Base-by-base conservation (phyloP, 2,888 invertebrate genomes). In the Mactromeris polynyma region DNA sequence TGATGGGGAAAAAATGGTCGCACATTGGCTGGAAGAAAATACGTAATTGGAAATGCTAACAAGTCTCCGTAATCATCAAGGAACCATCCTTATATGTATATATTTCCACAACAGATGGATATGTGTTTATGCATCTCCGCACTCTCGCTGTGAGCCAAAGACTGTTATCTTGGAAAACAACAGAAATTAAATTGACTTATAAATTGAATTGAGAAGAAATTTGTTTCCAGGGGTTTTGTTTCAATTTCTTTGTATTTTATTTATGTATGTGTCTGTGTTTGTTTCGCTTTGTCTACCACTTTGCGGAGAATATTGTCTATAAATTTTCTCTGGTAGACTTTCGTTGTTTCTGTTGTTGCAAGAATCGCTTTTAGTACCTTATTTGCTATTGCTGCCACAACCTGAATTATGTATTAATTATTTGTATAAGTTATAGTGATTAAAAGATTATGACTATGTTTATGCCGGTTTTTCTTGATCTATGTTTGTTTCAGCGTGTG, bases 41-140 rank as follows among this genome's bases (percentile, higher is more conserved):
- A 54, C 83, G 33, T 84, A 84, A 84, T 84, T 84, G 78, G 83
- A 83, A 46, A 69, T 31, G 77, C 83, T 77, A 77, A 83, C 77
- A 83, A 77, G 83, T 83, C n/a, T 42, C 33, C 11, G 82, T 69
- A 73, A 73, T 73, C 73, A 73, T 33, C 36, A 14, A 17, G 73
- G 73, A 73, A 73, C 73, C 19, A 26, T 73, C 73, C 73, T 73
- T 73, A 26, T 73, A 73, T 73, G 73, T 73, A 73, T 33, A 36
- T 73, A 73, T 36, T 14, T 14, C 36, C 33, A 73, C 73, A 73
- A 26, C 36, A 33, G 73, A 19, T 73, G 6, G 73, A 73, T 73
- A 33, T 33, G 73, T 73, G 17, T 73, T 31, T 73, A 73, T 73
- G 73, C 73, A 73, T 73, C 73, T 73, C 6, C 73, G 4, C 36